Conservation (phyloP, 1,140 invertebrate genomes). For the Physella acuta region DNA sequence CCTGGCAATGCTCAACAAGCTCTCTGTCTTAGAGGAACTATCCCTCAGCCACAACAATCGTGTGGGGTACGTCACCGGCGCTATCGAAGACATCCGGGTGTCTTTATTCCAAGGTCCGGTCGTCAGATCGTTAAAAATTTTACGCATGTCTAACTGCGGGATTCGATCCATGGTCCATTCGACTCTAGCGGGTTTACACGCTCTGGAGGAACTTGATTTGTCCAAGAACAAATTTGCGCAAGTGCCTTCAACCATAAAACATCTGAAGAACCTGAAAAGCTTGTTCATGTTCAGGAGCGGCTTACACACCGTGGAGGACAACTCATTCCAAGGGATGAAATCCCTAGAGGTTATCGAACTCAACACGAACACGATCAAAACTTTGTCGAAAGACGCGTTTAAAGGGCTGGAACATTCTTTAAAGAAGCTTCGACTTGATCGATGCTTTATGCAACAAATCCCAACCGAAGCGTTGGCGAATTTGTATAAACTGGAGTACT, state of each 20-base stretch:
- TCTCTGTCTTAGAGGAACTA: background rate
- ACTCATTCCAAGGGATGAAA: slow-evolving; percentile 1
- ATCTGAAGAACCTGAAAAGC: background rate
- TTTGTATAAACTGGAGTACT: slow-evolving; percentile 10
- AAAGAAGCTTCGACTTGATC: background rate
- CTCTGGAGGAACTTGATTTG: slow-evolving; percentile 11
- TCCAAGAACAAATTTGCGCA: slow-evolving; percentile 20
- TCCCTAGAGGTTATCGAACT: slow-evolving; percentile 12
- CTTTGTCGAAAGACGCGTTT: slow-evolving; percentile 5
- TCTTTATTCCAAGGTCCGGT: slow-evolving; percentile 1
- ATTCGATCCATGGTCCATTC: background rate
- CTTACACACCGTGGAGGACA: slow-evolving; percentile 1
- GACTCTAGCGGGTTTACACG: background rate
- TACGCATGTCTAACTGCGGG: slow-evolving; percentile 14
- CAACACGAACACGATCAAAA: background rate
- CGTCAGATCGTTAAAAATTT: background rate
- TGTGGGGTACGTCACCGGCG: background rate
- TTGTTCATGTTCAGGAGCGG: background rate
- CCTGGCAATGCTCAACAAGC: background rate
- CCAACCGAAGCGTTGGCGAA: slow-evolving; percentile 6
- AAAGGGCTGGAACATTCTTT: slow-evolving; percentile 7
- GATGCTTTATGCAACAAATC: slow-evolving; percentile 5
- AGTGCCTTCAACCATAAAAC: slow-evolving; percentile 3
- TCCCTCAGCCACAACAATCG: slow-evolving; percentile 20
- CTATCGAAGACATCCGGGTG: background rate